These are phyloP conservation scores for Oxygymnocypris stewartii DNA, from an alignment of 2,113 vertebrate species.

Conservation along the genomic window DNA sequence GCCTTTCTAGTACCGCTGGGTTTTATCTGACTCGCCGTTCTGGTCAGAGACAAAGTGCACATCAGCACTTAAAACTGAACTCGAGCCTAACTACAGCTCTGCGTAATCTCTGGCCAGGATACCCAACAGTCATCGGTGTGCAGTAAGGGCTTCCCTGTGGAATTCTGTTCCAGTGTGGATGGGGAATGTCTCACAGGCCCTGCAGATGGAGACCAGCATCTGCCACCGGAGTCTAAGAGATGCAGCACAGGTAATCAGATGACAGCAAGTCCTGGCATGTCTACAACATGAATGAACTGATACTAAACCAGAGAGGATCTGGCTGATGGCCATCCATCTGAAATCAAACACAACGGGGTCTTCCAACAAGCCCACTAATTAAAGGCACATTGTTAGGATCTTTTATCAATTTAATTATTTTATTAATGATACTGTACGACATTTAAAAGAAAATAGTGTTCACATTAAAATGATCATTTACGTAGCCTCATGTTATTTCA, in stretches of 20 bases:
- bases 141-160: constrained; percentile 36
- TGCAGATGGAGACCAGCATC: constrained; percentile 39
- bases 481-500: not conserved
- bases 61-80: not conserved
- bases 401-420: not conserved
- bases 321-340: not conserved
- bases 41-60: not conserved
- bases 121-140: not conserved
- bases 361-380: constrained; percentile 12
- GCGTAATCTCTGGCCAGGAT: not conserved
- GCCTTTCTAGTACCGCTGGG: constrained; percentile 37
- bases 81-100: not conserved
- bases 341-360: constrained; percentile 6
- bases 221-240: constrained; percentile 43
- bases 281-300: constrained; percentile 16
- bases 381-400: not conserved
- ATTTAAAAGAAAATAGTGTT: not conserved
- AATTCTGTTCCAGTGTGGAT: constrained; percentile 20
- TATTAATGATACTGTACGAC: not conserved
- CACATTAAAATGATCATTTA: not conserved
- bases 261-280: constrained; percentile 34
- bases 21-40: not conserved
- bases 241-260: constrained; percentile 37
- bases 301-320: constrained; percentile 3
- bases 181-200: constrained; percentile 21